Evolutionary conservation across 1,140 invertebrate species (phyloP).

Genomic region (Cydia amplana): DNA sequence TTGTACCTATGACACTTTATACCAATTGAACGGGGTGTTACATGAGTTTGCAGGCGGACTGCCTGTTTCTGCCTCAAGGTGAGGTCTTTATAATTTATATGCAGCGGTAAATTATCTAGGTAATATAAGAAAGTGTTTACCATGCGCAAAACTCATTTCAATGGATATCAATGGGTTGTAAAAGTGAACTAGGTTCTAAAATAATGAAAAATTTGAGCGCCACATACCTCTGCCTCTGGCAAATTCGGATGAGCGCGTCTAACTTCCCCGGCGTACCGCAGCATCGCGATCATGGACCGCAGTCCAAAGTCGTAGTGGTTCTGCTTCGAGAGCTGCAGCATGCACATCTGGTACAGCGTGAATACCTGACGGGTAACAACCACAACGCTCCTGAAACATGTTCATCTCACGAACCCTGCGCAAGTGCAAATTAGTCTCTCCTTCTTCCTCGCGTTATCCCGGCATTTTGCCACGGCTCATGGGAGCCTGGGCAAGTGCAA

Average conservation of each 20-base stretch:
- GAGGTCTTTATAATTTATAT: too few relatives aligned
- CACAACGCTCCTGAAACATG: neutral
- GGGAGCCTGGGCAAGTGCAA: neutral
- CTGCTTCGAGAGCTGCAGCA: conserved; percentile 83
- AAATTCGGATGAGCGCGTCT: conserved; percentile 82
- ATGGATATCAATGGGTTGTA: too few relatives aligned
- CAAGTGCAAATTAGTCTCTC: neutral
- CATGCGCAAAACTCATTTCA: too few relatives aligned
- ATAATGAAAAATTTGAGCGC: neutral
- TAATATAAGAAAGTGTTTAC: too few relatives aligned
- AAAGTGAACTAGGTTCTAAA: too few relatives aligned
- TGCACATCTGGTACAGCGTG: conserved; percentile 28
- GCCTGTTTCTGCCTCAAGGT: too few relatives aligned
- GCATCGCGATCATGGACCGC: conserved; percentile 87
- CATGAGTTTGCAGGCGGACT: too few relatives aligned
- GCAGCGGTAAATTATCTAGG: too few relatives aligned
- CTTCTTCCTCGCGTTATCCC: too few relatives aligned
- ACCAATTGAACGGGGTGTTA: too few relatives aligned
- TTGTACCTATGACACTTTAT: too few relatives aligned
- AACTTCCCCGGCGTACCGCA: conserved; percentile 87
- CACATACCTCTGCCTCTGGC: conserved; percentile 83
- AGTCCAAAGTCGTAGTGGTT: conserved; percentile 91
- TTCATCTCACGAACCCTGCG: neutral
- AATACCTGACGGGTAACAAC: conserved; percentile 9
- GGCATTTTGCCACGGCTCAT: too few relatives aligned